These are phyloP conservation scores for Montipora sp. DNA, from an alignment of 64 coral and sea anemone genomes.

Conservation along the genomic window DNA sequence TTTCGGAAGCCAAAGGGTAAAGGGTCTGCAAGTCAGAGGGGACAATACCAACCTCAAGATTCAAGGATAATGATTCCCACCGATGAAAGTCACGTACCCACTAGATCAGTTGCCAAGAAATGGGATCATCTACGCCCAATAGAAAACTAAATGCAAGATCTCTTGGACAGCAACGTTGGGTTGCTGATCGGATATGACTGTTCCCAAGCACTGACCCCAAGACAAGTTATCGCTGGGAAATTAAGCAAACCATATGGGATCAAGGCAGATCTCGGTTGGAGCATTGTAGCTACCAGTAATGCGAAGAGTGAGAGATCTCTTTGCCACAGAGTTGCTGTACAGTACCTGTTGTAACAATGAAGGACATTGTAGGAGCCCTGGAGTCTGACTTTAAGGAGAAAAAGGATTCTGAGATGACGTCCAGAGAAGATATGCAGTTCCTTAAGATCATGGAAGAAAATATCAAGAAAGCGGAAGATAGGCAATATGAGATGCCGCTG, in stretches of 20 bases:
- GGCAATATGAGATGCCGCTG: too few species aligned
- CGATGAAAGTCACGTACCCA: not conserved
- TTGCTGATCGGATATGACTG: not conserved
- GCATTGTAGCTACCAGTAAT: not conserved
- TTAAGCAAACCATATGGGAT: not conserved
- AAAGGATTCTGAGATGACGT: not conserved
- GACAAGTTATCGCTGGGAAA: not conserved
- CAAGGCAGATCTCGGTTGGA: not conserved
- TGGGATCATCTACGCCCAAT: not conserved
- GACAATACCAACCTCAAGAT: not conserved
- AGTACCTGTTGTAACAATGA: not conserved
- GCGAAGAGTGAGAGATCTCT: not conserved
- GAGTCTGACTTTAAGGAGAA: not conserved
- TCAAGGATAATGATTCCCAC: not conserved
- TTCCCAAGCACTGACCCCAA: not conserved
- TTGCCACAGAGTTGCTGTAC: not conserved
- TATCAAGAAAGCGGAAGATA: too few species aligned
- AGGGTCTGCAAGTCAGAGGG: not conserved
- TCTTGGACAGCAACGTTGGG: not conserved
- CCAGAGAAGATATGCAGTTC: not conserved
- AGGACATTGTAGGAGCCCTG: not conserved
- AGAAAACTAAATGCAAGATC: not conserved
- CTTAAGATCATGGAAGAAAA: too few species aligned
- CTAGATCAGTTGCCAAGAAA: not conserved
- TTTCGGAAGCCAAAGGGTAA: not conserved